Percentiles rank a stretch among this genome's conserved stretches.
Conservation (phyloP, 2,888 invertebrate species). For the Ophion costatus region DNA sequence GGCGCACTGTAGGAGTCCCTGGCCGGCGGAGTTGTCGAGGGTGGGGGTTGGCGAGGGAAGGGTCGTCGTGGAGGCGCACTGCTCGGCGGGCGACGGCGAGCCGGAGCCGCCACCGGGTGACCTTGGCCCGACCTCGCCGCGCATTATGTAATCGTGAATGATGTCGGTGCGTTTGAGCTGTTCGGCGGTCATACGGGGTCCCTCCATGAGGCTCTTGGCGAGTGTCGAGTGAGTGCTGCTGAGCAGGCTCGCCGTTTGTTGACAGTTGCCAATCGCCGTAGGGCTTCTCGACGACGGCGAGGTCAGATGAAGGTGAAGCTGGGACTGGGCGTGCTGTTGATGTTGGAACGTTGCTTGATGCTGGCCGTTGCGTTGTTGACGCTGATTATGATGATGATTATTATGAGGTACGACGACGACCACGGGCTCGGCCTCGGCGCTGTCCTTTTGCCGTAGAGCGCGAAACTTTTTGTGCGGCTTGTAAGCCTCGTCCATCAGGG, state of each 20-base stretch:
- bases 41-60: no score
- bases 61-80: slow-evolving; percentile 84
- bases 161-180: slow-evolving; percentile 96
- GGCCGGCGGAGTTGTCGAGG: no score
- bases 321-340: slow-evolving; percentile 82
- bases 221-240: slow-evolving; percentile 95
- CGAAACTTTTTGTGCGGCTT: slow-evolving; percentile 98
- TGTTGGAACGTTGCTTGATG: slow-evolving; percentile 75
- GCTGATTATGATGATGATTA: slow-evolving; percentile 82
- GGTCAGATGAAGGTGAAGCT: slow-evolving; percentile 84
- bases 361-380: slow-evolving; percentile 80
- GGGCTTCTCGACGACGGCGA: slow-evolving; percentile 84
- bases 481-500: slow-evolving; percentile 97
- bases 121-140: slow-evolving; percentile 86
- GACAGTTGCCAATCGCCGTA: slow-evolving; percentile 84
- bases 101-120: slow-evolving; percentile 77
- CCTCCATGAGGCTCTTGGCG: slow-evolving; percentile 95
- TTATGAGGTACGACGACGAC: slow-evolving; percentile 84
- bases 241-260: slow-evolving; percentile 86
- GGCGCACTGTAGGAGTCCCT: slow-evolving; percentile 80
- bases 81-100: slow-evolving; percentile 84
- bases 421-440: slow-evolving; percentile 91
- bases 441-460: slow-evolving; percentile 91
- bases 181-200: slow-evolving; percentile 96
- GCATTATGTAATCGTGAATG: slow-evolving; percentile 96